Conservation (phyloP, 2,888 invertebrate genomes). For the Hyles lineata region DNA sequence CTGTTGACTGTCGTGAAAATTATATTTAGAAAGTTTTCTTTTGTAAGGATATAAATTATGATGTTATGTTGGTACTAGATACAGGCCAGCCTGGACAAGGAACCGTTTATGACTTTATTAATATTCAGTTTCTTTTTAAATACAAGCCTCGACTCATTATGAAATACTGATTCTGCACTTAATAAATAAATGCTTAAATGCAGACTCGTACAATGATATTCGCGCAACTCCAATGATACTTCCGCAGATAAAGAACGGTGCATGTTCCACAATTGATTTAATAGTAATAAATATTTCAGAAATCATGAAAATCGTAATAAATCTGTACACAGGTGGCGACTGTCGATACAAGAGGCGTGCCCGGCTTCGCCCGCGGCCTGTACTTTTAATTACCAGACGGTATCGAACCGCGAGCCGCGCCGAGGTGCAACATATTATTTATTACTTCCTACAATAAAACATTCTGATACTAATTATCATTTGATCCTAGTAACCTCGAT, state of each 20-base stretch:
- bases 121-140: too few species aligned
- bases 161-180: too few species aligned
- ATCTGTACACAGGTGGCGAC: conserved; percentile 33
- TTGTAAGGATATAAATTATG: neutral
- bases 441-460: conserved; percentile 19
- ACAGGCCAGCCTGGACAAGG: too few species aligned
- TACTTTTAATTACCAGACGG: conserved; percentile 46
- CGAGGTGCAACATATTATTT: conserved; percentile 11
- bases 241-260: too few species aligned
- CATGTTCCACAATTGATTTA: too few species aligned
- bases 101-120: too few species aligned
- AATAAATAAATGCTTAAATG: too few species aligned
- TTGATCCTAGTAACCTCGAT: conserved; percentile 6
- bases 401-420: conserved; percentile 38
- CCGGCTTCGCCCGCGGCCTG: conserved; percentile 32
- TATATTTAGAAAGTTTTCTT: conserved; percentile 9
- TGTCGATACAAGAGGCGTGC: conserved; percentile 26
- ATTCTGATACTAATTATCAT: conserved; percentile 15
- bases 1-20: neutral
- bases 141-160: too few species aligned
- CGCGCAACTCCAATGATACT: too few species aligned
- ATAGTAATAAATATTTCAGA: neutral
- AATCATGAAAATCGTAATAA: conserved; percentile 21
- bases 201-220: too few species aligned
- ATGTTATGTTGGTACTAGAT: neutral